These are phyloP conservation scores for Lamprologus sp. DNA, from an alignment of 2,113 vertebrate species.

Conservation along the genomic window DNA sequence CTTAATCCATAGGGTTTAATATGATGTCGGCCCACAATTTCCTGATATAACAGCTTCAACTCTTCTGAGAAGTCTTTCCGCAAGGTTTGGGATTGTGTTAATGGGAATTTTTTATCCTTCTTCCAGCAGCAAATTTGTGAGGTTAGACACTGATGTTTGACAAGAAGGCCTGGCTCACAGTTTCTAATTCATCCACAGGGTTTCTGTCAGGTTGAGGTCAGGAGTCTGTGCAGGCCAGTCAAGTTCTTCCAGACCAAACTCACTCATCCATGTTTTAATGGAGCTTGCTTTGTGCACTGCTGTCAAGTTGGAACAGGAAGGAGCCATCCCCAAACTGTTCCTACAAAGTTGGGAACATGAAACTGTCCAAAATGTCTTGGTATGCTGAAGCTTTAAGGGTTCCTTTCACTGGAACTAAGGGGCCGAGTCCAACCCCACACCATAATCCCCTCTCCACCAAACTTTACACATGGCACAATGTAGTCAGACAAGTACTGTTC, in stretches of 20 bases:
- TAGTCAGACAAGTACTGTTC: neutral
- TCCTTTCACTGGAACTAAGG: neutral
- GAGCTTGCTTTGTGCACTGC: neutral
- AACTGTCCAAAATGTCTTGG: neutral
- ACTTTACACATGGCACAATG: neutral
- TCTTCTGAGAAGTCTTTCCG: neutral
- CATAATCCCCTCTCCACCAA: neutral
- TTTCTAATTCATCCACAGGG: neutral
- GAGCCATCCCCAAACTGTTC: neutral
- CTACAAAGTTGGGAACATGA: neutral
- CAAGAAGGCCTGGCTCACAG: neutral
- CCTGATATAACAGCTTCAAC: neutral
- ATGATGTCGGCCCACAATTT: neutral
- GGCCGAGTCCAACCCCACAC: neutral
- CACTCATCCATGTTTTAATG: neutral
- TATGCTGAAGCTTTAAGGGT: neutral
- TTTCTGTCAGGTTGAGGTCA: neutral
- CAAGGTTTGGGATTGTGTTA: neutral
- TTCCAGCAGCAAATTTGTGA: neutral
- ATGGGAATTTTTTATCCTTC: neutral
- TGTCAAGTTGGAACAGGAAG: neutral
- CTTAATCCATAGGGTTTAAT: neutral
- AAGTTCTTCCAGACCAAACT: neutral
- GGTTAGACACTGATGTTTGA: neutral
- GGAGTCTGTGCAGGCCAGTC: neutral